Conservation (phyloP, 1,140 invertebrate genomes). For the Adelges cooleyi region DNA sequence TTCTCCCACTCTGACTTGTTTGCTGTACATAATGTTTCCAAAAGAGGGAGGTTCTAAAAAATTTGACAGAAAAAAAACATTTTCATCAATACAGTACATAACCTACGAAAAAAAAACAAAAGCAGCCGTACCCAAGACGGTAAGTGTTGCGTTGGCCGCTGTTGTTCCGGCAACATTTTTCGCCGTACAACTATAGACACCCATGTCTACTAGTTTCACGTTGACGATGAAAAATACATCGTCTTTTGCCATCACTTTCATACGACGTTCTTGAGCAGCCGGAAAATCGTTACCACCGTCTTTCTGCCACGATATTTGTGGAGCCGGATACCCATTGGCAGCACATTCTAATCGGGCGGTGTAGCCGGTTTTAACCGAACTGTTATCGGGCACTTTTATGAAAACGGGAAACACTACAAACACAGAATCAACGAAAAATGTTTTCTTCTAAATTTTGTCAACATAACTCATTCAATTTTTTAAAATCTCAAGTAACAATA, state of each 20-base stretch:
- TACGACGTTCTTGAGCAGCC: slow-evolving; percentile 79
- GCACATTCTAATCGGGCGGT: slow-evolving; percentile 84
- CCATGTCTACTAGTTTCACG: slow-evolving; percentile 75
- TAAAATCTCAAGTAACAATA: slow-evolving; percentile 24
- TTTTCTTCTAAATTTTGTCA: no score
- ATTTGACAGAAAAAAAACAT: neutral
- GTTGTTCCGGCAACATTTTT: slow-evolving; percentile 77
- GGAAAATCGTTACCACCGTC: slow-evolving; percentile 92
- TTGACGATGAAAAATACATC: slow-evolving; percentile 86
- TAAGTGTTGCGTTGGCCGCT: slow-evolving; percentile 76
- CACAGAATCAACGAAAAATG: slow-evolving; percentile 34
- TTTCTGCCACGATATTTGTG: slow-evolving; percentile 85
- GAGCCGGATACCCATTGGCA: slow-evolving; percentile 73
- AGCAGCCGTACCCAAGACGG: slow-evolving; percentile 54
- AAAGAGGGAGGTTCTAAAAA: slow-evolving; percentile 67
- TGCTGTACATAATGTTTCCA: slow-evolving; percentile 71
- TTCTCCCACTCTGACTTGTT: slow-evolving; percentile 62
- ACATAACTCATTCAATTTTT: no score
- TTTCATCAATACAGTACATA: neutral
- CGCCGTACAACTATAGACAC: slow-evolving; percentile 88
- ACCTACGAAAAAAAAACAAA: no score
- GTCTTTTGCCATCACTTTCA: slow-evolving; percentile 92
- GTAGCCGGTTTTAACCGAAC: slow-evolving; percentile 69
- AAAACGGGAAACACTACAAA: slow-evolving; percentile 73
- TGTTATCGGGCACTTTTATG: slow-evolving; percentile 68